Base-by-base conservation (phyloP, 1,140 invertebrate genomes). In the Hycleus phaleratus region DNA sequence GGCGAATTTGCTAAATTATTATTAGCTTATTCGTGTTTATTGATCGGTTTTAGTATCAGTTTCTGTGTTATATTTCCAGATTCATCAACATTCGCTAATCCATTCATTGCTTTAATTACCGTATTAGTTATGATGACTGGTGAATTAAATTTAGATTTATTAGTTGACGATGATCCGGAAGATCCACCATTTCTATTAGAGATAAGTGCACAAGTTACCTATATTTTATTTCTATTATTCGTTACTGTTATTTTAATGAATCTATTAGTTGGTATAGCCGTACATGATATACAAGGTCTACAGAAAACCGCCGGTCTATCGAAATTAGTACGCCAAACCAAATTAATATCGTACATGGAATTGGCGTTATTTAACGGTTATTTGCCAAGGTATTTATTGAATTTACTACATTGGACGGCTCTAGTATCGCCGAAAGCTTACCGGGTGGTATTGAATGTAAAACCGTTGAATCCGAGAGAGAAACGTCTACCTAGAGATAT, bases 41-140 rank as follows among this genome's bases (percentile, higher is more conserved):
- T 92, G 7, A 86, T 92, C 24, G 90, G 89, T 0, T 93, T 92
- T 64, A 90, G 88, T 1, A 86, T 91, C 24, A 90, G 87, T 71
- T 91, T 93, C 66, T 90, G 87, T 71, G 87, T 91, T 0, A 86
- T 92, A 63, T 91, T 91, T 73, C 88, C 88, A 0, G 82, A 85
- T 43, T 87, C 86, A 1, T 83, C 85, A 6, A 85, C 85, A 0
- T 91, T 92, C 70, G 82, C 85, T 25, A 87, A 87, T 74, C 85
- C 86, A 1, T 83, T 90, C 57, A 85, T 86, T 70, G 85, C 85
- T 12, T 81, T 91, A 39, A 88, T 91, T 38, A 90, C 90, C 4
- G 87, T 91, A 0, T 71, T 92, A 42, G 89, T 90, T 0, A 92
- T 93, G 88, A 93, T 93, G 90, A 91, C 90, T 2, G 90, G 91